phyloP scores from a whole-genome alignment of 2,113 vertebrate species.

The Serinus canaria region DNA sequence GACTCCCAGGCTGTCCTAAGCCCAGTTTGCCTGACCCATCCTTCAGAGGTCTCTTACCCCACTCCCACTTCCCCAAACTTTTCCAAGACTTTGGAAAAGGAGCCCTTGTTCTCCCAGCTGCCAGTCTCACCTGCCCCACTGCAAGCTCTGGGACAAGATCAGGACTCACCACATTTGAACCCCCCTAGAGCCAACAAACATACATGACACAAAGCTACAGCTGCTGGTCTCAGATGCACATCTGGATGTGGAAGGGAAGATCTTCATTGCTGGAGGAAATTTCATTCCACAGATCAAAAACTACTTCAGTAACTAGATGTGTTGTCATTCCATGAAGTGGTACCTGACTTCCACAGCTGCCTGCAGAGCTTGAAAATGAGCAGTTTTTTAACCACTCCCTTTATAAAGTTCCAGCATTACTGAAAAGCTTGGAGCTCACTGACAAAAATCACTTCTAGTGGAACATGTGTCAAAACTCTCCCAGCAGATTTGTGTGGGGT shows the following conservation, averaged over 20 bases:
- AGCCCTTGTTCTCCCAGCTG: not conserved
- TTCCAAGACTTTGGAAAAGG: not conserved
- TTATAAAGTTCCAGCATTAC: not conserved
- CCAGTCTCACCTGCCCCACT: not conserved
- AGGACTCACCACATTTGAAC: not conserved
- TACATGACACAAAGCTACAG: not conserved
- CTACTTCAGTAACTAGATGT: not conserved
- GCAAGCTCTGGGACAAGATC: not conserved
- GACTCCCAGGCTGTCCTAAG: not conserved
- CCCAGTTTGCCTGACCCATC: not conserved
- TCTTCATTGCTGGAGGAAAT: not conserved
- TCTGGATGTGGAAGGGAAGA: not conserved
- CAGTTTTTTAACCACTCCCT: not conserved
- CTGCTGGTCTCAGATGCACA: not conserved
- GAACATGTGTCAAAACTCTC: not conserved
- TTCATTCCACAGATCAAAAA: not conserved
- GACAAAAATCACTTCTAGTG: not conserved
- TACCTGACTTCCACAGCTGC: not conserved
- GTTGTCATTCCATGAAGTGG: not conserved
- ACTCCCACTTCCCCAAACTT: fast-evolving
- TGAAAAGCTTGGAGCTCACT: not conserved
- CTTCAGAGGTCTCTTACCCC: not conserved
- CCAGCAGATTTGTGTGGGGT: not conserved
- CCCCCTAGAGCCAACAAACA: not conserved
- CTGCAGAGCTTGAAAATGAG: not conserved